These are phyloP conservation scores for Gymnorhina tibicen DNA, from an alignment of 2,113 vertebrate species.

Conservation along the genomic window DNA sequence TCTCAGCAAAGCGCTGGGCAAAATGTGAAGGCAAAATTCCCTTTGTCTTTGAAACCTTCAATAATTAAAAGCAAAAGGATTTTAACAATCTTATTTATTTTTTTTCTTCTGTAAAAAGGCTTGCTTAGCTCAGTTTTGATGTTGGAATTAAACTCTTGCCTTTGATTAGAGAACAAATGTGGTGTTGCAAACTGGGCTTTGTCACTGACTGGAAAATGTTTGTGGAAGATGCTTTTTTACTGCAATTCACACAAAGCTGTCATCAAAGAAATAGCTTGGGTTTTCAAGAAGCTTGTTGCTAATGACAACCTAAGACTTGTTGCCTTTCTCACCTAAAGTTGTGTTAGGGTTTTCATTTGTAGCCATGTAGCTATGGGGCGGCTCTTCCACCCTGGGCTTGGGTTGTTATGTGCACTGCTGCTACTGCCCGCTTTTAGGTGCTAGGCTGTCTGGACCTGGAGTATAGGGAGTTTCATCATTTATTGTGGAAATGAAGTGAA, in stretches of 20 bases:
- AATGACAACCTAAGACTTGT: background rate
- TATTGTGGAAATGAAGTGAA: background rate
- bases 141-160: background rate
- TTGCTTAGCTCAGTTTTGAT: background rate
- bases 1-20: background rate
- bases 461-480: background rate
- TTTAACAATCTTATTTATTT: background rate
- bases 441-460: background rate
- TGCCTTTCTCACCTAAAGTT: background rate
- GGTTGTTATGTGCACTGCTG: accelerated
- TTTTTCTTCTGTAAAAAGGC: background rate
- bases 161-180: background rate
- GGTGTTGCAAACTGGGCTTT: background rate
- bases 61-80: background rate
- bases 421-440: accelerated
- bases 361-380: accelerated
- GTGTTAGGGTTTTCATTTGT: background rate
- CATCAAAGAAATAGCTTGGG: background rate
- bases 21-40: background rate
- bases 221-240: background rate
- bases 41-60: background rate
- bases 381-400: background rate
- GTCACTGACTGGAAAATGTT: background rate
- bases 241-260: background rate
- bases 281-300: background rate